Percentiles rank a stretch among this genome's conserved stretches.
phyloP scores from a whole-genome alignment of 2,797 vertebrate genomes.

The Schizopygopsis malacanthus region DNA sequence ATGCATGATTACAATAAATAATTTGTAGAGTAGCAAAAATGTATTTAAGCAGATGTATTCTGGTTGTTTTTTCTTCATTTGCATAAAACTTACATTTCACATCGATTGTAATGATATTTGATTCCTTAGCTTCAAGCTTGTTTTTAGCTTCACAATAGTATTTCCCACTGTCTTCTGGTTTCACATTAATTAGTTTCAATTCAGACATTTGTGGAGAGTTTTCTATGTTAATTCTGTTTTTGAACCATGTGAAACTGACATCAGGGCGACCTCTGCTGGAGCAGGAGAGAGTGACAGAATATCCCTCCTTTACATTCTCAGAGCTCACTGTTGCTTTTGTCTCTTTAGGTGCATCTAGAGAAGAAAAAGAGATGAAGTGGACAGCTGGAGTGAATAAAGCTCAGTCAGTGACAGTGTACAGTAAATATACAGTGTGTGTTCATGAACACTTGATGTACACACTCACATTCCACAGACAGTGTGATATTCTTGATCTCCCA shows the following conservation, averaged over 20 bases:
- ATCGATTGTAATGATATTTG: not conserved
- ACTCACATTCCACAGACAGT: constrained; percentile 71
- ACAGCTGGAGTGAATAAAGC: not conserved
- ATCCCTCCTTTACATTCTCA: fast-evolving
- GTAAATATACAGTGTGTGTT: not conserved
- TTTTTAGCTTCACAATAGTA: constrained; percentile 68
- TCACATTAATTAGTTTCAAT: not conserved
- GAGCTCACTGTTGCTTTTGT: fast-evolving
- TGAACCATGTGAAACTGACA: constrained; percentile 59
- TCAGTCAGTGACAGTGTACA: not conserved
- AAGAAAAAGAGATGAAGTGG: not conserved
- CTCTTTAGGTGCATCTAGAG: constrained; percentile 66
- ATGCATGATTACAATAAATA: not conserved
- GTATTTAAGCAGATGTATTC: too few relatives aligned
- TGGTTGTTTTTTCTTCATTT: too few relatives aligned
- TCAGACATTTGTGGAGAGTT: fast-evolving
- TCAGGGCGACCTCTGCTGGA: constrained; percentile 59
- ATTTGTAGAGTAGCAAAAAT: not conserved
- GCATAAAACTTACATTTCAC: constrained; percentile 67
- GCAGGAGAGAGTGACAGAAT: constrained; percentile 62
- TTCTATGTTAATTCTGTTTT: not conserved
- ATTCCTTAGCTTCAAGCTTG: fast-evolving
- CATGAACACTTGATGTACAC: not conserved
- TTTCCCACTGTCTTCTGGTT: constrained; percentile 36
- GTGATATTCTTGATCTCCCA: constrained; percentile 50